Evolutionary conservation across 2,113 vertebrate species (phyloP), one percentile per base, ranked within the genome.

Genomic region (Gavia stellata): DNA sequence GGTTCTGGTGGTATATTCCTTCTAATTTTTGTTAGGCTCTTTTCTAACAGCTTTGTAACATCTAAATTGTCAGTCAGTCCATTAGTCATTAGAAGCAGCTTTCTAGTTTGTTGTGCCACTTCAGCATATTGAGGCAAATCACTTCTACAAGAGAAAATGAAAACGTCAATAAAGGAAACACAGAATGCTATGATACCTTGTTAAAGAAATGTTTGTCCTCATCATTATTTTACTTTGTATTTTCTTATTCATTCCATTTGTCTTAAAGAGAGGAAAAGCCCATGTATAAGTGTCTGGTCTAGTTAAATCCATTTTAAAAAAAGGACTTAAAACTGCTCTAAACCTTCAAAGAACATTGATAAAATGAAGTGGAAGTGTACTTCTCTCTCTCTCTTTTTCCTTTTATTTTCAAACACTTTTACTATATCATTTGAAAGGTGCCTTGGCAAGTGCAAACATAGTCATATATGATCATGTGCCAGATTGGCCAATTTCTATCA

Each of bases 131-230:
- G 62, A 90, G 72, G 55, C 58, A 97, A 88, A 94, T 94, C 0
- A 59, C 85, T 97, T 90, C 73, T 92, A 49, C 58, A 75, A 65
- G n/a, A 74, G 53, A 80, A 94, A 96, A 95, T 92, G 53, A 85
- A 91, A 92, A 62, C 44, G 68, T 78, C 47, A 80, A 53, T 88
- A 84, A 92, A 85, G 53, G 82, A 97, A 93, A 77, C 36, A 83
- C 34, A 68, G 13, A 81, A 72, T 52, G 33, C 70, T 95, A 21
- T 33, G 38, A 83, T 68, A 78, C 12, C 50, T 61, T 73, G 19
- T 77, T 92, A 94, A 73, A 72, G 26, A 88, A 84, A 85, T 70
- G 3, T 94, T 70, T 94, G 11, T 77, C 44, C 33, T 82, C 20
- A 67, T 92, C 28, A 29, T 70, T 81, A 49, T 44, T 90, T 90